Percentiles rank a stretch among this genome's conserved stretches.
Evolutionary conservation across 1,140 invertebrate species (phyloP).

Genomic region (Coptotermes formosanus): DNA sequence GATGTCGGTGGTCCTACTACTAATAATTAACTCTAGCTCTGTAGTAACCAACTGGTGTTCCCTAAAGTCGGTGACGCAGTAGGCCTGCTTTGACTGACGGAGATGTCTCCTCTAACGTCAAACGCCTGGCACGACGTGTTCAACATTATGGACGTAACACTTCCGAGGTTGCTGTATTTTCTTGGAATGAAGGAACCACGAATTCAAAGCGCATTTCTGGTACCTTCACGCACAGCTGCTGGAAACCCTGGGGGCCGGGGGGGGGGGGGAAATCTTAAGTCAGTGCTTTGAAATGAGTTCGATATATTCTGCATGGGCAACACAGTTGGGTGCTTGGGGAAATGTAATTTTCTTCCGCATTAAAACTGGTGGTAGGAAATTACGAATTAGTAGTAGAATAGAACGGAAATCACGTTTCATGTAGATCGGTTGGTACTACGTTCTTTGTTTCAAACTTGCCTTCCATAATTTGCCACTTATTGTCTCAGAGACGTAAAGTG

Average conservation of each 20-base stretch:
- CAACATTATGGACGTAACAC: background rate
- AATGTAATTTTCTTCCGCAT: background rate
- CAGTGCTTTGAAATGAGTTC: background rate
- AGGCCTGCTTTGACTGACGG: background rate
- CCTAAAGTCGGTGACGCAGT: too few relatives aligned
- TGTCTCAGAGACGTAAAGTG: too few relatives aligned
- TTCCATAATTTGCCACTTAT: too few relatives aligned
- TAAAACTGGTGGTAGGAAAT: background rate
- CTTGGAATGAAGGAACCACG: background rate
- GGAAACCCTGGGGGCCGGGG: background rate
- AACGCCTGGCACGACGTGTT: background rate
- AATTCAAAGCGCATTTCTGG: background rate
- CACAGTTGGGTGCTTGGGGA: background rate
- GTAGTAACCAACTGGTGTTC: too few relatives aligned
- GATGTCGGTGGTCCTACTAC: too few relatives aligned
- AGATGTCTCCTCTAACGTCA: background rate
- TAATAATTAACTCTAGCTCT: too few relatives aligned
- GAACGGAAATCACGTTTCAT: background rate
- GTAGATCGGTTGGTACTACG: background rate
- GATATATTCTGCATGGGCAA: too few relatives aligned
- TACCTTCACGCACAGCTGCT: constrained; percentile 1
- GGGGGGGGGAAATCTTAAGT: background rate
- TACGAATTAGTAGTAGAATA: background rate
- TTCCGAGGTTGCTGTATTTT: background rate
- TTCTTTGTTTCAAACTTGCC: too few relatives aligned